phyloP scores from a whole-genome alignment of 1,140 invertebrate genomes.

The Drosophila pseudoobscura region DNA sequence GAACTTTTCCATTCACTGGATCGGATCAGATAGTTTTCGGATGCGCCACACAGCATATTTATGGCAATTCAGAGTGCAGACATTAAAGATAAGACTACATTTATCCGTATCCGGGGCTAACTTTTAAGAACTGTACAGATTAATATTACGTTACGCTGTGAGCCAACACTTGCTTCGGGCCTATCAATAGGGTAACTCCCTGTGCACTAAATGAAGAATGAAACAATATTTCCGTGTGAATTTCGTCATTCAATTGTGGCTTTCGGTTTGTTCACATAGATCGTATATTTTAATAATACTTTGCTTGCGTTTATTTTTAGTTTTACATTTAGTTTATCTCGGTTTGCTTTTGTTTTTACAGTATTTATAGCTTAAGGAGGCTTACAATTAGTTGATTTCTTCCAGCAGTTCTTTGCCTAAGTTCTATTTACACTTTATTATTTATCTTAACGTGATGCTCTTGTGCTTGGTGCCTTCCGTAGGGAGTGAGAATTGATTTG shows the following conservation, averaged over 20 bases:
- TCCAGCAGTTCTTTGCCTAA: conserved; percentile 23
- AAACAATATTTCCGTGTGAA: conserved; percentile 38
- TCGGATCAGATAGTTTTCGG: neutral
- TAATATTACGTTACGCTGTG: conserved; percentile 15
- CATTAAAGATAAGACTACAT: conserved; percentile 12
- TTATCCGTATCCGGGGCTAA: conserved; percentile 16
- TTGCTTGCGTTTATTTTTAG: conserved; percentile 61
- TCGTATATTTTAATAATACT: conserved; percentile 76
- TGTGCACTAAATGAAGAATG: conserved; percentile 28
- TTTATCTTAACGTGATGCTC: conserved; percentile 49
- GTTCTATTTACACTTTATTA: conserved; percentile 31
- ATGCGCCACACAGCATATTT: conserved; percentile 1
- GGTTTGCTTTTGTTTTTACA: conserved; percentile 55
- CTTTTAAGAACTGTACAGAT: conserved; percentile 39
- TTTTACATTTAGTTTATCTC: conserved; percentile 67
- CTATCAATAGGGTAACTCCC: conserved; percentile 29
- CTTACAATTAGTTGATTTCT: conserved; percentile 20
- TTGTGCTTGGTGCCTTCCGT: conserved; percentile 42
- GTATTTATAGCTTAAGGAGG: conserved; percentile 55
- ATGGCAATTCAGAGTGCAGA: conserved; percentile 46
- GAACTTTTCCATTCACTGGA: neutral
- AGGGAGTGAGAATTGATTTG: conserved; percentile 21
- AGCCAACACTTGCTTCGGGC: neutral
- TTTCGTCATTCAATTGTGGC: conserved; percentile 37
- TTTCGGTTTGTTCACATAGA: conserved; percentile 43